A percentile compares a stretch with the other conserved stretches of the same genome.
These are phyloP conservation scores for Physocephala rufipes DNA, from an alignment of 2,888 invertebrate genomes.

Conservation along the genomic window DNA sequence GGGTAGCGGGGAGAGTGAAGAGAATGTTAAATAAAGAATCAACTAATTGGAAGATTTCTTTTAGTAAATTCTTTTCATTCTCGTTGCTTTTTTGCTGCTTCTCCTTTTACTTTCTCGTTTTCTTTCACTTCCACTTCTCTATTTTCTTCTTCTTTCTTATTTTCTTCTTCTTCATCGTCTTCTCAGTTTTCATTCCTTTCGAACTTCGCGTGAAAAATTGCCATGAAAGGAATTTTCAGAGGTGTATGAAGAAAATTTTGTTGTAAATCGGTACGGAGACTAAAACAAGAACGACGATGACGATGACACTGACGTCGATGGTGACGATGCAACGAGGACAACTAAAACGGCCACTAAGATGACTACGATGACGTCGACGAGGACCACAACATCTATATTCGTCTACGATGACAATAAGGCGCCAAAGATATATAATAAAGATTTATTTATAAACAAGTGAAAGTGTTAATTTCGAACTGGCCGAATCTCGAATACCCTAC, in stretches of 20 bases:
- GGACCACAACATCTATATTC: background rate
- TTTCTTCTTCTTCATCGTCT: no score
- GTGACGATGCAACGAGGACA: background rate
- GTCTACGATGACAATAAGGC: constrained; percentile 29
- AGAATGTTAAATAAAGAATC: background rate
- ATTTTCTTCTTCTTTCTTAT: background rate
- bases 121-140: background rate
- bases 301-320: no score
- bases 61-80: background rate
- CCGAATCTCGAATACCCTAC: no score
- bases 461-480: constrained; percentile 27
- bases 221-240: background rate
- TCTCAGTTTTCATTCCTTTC: no score
- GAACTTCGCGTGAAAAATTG: constrained; percentile 7
- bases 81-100: no score
- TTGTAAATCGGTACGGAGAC: no score
- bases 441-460: constrained; percentile 32
- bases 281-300: constrained; percentile 43
- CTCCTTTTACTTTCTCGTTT: no score
- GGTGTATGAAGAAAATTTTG: no score
- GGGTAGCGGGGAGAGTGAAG: background rate
- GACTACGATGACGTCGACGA: constrained; percentile 34
- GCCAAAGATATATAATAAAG: constrained; percentile 36
- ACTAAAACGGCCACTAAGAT: constrained; percentile 1
- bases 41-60: constrained; percentile 35